Conservation (phyloP, 2,797 vertebrate genomes). For the Anolis apletophallus region DNA sequence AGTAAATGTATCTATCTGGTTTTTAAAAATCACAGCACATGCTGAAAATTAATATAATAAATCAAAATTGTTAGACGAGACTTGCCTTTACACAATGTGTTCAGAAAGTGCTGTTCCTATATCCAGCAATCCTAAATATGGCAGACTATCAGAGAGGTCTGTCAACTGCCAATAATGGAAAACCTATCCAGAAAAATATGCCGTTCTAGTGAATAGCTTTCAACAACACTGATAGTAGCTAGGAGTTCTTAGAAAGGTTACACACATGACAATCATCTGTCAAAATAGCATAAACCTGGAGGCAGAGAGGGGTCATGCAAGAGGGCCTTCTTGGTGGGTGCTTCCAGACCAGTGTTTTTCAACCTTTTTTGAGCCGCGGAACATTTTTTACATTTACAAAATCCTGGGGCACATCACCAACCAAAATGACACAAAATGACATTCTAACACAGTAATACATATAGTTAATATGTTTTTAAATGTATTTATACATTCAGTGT, state of each 20-base stretch:
- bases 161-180: background rate
- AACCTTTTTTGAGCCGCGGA: too few species aligned
- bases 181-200: background rate
- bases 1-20: background rate
- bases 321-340: too few species aligned
- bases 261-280: background rate
- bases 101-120: background rate
- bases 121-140: background rate
- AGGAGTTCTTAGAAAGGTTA: background rate
- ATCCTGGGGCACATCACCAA: too few species aligned
- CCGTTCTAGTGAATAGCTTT: background rate
- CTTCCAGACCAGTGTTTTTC: too few species aligned
- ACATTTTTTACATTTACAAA: too few species aligned
- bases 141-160: background rate
- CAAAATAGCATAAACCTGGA: conserved; percentile 1
- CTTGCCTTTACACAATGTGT: background rate
- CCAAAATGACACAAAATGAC: too few species aligned
- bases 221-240: background rate
- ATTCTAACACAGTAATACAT: too few species aligned
- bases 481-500: too few species aligned
- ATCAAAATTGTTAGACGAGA: background rate
- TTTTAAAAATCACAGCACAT: background rate
- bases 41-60: background rate
- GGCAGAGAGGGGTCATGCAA: too few species aligned
- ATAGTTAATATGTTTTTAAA: too few species aligned